These are phyloP conservation scores for Bellardia bayeri DNA, from an alignment of 2,888 invertebrate species.

Conservation along the genomic window DNA sequence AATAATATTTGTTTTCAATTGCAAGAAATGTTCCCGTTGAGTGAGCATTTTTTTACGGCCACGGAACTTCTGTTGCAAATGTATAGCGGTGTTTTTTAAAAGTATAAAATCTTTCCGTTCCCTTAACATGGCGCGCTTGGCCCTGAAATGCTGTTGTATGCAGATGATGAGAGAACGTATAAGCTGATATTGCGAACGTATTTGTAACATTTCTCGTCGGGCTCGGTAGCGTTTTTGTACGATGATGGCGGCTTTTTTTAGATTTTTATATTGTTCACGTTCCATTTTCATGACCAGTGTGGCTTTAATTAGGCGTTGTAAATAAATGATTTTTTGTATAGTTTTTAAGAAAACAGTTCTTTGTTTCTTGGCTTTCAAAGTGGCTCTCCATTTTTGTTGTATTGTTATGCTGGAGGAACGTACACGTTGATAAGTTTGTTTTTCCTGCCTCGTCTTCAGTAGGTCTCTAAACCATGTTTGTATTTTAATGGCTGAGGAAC, in stretches of 20 bases:
- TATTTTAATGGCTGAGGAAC: conserved; percentile 74
- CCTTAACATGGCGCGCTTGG: conserved; percentile 77
- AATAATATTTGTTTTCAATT: conserved; percentile 72
- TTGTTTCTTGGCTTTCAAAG: conserved; percentile 78
- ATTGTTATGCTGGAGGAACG: conserved; percentile 75
- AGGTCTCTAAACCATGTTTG: conserved; percentile 81
- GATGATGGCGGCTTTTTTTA: conserved; percentile 75
- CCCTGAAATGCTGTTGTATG: conserved; percentile 81
- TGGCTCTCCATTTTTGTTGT: conserved; percentile 81
- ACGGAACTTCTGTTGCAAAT: conserved; percentile 84
- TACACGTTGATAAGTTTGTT: conserved; percentile 73
- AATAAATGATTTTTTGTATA: conserved; percentile 76
- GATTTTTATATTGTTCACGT: conserved; percentile 77
- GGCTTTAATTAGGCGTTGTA: conserved; percentile 84
- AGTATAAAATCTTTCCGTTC: conserved; percentile 75
- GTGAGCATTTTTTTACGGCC: conserved; percentile 83
- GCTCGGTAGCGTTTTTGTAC: conserved; percentile 80
- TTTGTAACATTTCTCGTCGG: conserved; percentile 75
- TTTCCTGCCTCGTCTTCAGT: conserved; percentile 76
- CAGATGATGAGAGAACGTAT: conserved; percentile 78
- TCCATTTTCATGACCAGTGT: conserved; percentile 77
- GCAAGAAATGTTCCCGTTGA: conserved; percentile 79
- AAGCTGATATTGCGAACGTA: conserved; percentile 78
- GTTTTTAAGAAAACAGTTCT: conserved; percentile 71
- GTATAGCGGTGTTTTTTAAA: conserved; percentile 76